These are phyloP conservation scores for Drosophila novamexicana DNA, from an alignment of 1,140 invertebrate species.

Conservation along the genomic window DNA sequence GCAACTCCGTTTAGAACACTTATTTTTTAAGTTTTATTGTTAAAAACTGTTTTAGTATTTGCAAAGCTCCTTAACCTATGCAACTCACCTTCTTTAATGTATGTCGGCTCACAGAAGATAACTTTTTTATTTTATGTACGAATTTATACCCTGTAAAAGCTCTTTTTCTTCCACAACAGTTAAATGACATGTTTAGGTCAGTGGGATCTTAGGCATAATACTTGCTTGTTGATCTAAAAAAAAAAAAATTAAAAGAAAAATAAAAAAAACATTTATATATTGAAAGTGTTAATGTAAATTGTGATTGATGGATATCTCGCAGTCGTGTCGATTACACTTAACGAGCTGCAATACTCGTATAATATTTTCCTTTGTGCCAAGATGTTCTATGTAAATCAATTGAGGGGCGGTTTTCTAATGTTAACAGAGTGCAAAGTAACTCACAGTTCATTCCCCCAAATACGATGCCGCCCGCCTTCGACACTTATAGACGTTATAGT, in stretches of 20 bases:
- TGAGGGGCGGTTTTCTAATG: slow-evolving; percentile 47
- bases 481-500: slow-evolving; percentile 74
- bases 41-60: too few species aligned
- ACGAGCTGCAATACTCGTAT: neutral
- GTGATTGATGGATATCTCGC: neutral
- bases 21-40: too few species aligned
- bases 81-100: too few species aligned
- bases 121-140: too few species aligned
- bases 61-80: too few species aligned
- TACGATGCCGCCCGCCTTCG: slow-evolving; percentile 63
- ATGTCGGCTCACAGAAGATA: too few species aligned
- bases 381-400: slow-evolving; percentile 70
- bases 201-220: too few species aligned
- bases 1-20: too few species aligned
- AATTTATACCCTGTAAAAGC: neutral
- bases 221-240: neutral
- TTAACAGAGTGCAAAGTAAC: slow-evolving; percentile 66
- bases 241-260: neutral
- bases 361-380: slow-evolving; percentile 16
- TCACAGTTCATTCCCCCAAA: slow-evolving; percentile 74
- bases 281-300: neutral
- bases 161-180: neutral
- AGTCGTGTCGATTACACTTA: neutral
- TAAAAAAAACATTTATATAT: neutral
- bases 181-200: too few species aligned